A percentile compares a stretch with the other conserved stretches of the same genome.
Evolutionary conservation across 2,888 invertebrate genomes (phyloP).

Genomic region (Lumbricus terrestris): DNA sequence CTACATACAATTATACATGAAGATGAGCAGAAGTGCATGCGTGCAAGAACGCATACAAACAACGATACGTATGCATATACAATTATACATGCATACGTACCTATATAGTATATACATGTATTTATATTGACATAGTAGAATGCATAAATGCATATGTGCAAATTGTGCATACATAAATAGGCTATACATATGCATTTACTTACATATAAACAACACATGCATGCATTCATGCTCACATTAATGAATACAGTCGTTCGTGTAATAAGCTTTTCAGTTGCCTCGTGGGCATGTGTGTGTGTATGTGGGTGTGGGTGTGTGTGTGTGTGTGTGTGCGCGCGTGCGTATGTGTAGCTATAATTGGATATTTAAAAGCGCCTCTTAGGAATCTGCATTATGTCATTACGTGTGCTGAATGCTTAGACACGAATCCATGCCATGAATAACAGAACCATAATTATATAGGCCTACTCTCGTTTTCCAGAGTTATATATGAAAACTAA

Average conservation of each 20-base stretch:
- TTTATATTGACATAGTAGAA: too few species aligned
- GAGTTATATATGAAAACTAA: too few species aligned
- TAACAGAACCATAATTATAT: neutral
- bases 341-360: neutral
- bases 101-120: neutral
- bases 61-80: neutral
- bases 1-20: too few species aligned
- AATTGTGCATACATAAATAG: neutral
- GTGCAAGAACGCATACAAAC: neutral
- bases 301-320: neutral
- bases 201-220: conserved; percentile 18
- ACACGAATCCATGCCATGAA: neutral
- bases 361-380: neutral
- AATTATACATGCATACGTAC: neutral
- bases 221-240: neutral
- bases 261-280: neutral
- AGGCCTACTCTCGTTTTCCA: too few species aligned
- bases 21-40: neutral
- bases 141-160: neutral
- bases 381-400: neutral
- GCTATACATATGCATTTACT: too few species aligned
- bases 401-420: neutral
- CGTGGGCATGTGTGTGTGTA: neutral
- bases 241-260: neutral
- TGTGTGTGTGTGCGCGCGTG: too few species aligned